A percentile compares a stretch with the other conserved stretches of the same genome.
Conservation (phyloP, 2,888 invertebrate species). For the Drosophila anceps region DNA sequence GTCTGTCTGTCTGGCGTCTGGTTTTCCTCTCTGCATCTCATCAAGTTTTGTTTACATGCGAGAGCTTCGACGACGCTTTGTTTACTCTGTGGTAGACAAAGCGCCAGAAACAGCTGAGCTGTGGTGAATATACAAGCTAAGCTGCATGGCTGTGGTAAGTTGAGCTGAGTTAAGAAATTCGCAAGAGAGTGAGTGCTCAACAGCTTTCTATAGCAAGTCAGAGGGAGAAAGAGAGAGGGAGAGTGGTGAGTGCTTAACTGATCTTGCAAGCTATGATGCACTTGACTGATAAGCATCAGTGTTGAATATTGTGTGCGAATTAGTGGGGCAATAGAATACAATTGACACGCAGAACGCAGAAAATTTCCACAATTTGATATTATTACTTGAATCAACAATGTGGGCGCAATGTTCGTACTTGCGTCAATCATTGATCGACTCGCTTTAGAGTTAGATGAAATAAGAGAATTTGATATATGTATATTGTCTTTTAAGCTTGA, state of each 20-base stretch:
- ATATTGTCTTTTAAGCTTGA: not conserved
- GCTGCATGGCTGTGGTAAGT: constrained; percentile 20
- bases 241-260: not conserved
- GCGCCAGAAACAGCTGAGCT: constrained; percentile 6
- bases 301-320: constrained; percentile 9
- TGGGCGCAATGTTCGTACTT: not conserved
- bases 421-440: not conserved
- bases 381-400: constrained; percentile 15
- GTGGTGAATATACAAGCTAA: constrained; percentile 16
- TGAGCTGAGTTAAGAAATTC: not conserved
- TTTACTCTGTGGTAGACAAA: constrained; percentile 33
- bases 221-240: not conserved
- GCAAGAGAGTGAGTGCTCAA: constrained; percentile 4
- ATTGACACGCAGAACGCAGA: constrained; percentile 10
- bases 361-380: constrained; percentile 24
- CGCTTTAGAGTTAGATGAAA: not conserved
- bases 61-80: constrained; percentile 27
- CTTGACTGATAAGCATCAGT: constrained; percentile 21
- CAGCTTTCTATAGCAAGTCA: not conserved
- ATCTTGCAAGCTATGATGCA: not conserved
- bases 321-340: constrained; percentile 2
- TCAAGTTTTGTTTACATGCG: constrained; percentile 71
- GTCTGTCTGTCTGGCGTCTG: constrained; percentile 18
- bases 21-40: constrained; percentile 23
- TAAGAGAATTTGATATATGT: not conserved